Evolutionary conservation across 1,140 invertebrate species (phyloP).

Genomic region (Atta cephalotes): DNA sequence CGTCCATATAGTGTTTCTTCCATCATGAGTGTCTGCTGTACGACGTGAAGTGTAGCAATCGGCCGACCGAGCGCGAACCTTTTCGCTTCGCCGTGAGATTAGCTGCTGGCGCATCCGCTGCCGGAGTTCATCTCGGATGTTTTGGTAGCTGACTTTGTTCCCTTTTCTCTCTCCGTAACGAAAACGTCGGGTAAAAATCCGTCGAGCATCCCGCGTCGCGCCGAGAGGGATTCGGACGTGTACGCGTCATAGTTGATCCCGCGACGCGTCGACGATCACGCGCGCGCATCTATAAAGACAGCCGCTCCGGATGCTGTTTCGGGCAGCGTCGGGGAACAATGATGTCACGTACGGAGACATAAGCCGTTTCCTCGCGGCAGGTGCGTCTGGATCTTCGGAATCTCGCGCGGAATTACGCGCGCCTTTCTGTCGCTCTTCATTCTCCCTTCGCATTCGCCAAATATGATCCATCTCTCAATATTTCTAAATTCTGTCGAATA

Average conservation of each 20-base stretch:
- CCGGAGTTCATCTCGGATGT: conserved; percentile 75
- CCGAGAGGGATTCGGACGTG: neutral
- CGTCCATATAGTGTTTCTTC: neutral
- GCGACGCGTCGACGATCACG: neutral
- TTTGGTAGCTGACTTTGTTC: conserved; percentile 78
- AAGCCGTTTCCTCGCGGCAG: conserved; percentile 70
- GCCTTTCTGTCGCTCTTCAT: neutral
- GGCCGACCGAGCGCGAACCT: conserved; percentile 9
- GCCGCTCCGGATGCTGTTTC: conserved; percentile 64
- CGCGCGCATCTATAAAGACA: too few species aligned
- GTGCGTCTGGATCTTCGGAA: conserved; percentile 38
- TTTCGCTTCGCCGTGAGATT: conserved; percentile 67
- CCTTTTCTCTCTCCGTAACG: conserved; percentile 38
- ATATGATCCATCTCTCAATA: too few species aligned
- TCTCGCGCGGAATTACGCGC: neutral
- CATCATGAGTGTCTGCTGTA: conserved; percentile 14
- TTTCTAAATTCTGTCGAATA: neutral
- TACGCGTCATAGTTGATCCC: too few species aligned
- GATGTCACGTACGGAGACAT: conserved; percentile 80
- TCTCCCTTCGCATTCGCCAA: too few species aligned
- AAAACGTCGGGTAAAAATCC: conserved; percentile 45
- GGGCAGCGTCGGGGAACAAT: conserved; percentile 66
- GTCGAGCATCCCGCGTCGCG: too few species aligned
- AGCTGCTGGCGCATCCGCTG: conserved; percentile 67
- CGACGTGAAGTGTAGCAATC: conserved; percentile 52